These are phyloP conservation scores for Altica lythri DNA, from an alignment of 2,888 invertebrate genomes.

Conservation along the genomic window DNA sequence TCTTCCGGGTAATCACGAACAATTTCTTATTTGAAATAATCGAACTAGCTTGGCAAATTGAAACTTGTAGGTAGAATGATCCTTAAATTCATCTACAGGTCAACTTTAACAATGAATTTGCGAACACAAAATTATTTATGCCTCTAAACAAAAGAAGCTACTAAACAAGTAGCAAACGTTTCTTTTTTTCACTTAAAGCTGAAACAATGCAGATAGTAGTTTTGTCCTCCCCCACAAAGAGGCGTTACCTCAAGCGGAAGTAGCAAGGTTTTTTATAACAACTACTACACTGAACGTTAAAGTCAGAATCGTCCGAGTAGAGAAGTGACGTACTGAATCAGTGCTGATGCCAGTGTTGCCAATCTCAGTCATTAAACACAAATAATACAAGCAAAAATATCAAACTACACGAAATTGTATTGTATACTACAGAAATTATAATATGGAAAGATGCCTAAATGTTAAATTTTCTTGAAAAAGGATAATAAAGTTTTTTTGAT, in stretches of 20 bases:
- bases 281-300: slow-evolving; percentile 49
- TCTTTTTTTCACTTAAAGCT: slow-evolving; percentile 19
- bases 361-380: not conserved
- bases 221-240: slow-evolving; percentile 46
- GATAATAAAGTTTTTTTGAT: no score
- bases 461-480: no score
- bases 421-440: no score
- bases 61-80: slow-evolving; percentile 11
- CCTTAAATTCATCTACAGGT: slow-evolving; percentile 1
- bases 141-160: slow-evolving; percentile 9
- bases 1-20: slow-evolving; percentile 44
- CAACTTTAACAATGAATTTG: no score
- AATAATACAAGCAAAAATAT: no score
- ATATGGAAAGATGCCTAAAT: no score
- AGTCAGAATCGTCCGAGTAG: slow-evolving; percentile 44
- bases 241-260: slow-evolving; percentile 48
- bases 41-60: slow-evolving; percentile 43
- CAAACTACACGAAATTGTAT: no score
- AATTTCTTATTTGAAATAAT: slow-evolving; percentile 40
- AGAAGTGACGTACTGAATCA: slow-evolving; percentile 34
- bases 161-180: slow-evolving; percentile 9
- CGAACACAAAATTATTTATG: not conserved
- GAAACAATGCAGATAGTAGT: slow-evolving; percentile 39
- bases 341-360: slow-evolving; percentile 7
- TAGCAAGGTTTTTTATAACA: slow-evolving; percentile 53